Percentiles rank a stretch among this genome's conserved stretches.
Evolutionary conservation across 1,140 invertebrate species (phyloP).

Genomic region (Pristionchus pacificus): DNA sequence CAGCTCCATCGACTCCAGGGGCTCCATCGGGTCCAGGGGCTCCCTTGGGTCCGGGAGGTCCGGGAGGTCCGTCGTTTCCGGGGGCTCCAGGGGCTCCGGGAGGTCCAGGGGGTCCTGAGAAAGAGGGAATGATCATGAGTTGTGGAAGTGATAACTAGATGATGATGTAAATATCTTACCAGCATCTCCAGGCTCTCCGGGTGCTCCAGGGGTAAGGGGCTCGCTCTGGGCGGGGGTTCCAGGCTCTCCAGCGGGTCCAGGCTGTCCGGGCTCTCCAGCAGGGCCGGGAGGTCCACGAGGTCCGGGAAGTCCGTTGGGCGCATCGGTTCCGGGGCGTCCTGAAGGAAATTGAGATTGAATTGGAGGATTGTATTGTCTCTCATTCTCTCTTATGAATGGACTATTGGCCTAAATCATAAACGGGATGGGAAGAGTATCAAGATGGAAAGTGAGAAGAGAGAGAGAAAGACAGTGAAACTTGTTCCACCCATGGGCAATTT

Average conservation of each 20-base stretch:
- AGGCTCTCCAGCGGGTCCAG: slow-evolving; percentile 32
- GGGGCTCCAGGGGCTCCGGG: slow-evolving; percentile 38
- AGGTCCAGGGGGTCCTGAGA: slow-evolving; percentile 31
- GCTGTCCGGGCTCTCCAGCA: slow-evolving; percentile 35
- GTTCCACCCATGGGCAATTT: neutral
- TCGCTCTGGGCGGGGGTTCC: slow-evolving; percentile 46
- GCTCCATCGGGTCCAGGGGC: slow-evolving; percentile 47
- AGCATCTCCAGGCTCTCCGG: slow-evolving; percentile 51
- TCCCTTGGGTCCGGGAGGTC: slow-evolving; percentile 38
- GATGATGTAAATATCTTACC: slow-evolving; percentile 7
- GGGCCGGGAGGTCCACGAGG: slow-evolving; percentile 38
- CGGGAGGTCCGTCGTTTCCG: slow-evolving; percentile 29
- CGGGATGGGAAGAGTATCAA: neutral
- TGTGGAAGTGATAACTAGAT: neutral
- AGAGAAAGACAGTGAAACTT: neutral
- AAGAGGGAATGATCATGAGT: neutral
- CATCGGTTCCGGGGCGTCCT: slow-evolving; percentile 27
- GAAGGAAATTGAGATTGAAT: slow-evolving; percentile 11
- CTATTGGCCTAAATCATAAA: neutral
- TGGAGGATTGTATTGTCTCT: neutral
- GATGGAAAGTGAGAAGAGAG: neutral
- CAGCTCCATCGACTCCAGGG: slow-evolving; percentile 47
- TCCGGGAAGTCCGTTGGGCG: slow-evolving; percentile 20
- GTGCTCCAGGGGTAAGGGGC: slow-evolving; percentile 54
- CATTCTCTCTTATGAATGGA: neutral